phyloP scores from a whole-genome alignment of 37 sponge, comb jelly and placozoan genomes.

The Mnemiopsis leidyi region DNA sequence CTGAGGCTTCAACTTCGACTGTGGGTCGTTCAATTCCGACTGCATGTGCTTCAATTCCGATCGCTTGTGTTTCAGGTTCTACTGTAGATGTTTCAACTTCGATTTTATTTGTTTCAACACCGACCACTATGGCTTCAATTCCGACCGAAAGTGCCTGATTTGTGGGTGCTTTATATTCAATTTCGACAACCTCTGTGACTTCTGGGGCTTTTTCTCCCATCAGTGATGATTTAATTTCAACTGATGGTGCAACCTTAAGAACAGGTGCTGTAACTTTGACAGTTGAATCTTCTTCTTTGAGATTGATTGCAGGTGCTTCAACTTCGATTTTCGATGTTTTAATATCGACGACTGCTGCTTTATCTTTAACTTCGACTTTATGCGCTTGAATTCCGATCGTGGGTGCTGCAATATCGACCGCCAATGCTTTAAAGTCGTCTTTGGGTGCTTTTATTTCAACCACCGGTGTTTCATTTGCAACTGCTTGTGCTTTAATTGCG shows the following conservation, averaged over 20 bases:
- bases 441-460: no score
- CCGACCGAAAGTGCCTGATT: neutral
- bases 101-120: neutral
- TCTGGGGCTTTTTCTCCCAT: neutral
- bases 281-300: neutral
- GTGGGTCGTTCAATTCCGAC: neutral
- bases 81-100: no score
- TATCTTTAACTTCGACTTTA: neutral
- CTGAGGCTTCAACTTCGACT: neutral
- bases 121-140: no score
- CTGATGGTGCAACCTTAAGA: no score
- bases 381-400: neutral
- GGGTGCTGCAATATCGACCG: neutral
- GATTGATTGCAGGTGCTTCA: no score
- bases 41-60: neutral
- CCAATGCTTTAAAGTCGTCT: neutral
- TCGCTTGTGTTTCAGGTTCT: neutral
- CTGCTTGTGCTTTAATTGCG: no score
- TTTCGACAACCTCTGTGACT: neutral
- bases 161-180: neutral
- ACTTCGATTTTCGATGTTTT: neutral
- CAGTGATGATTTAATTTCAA: neutral
- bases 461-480: no score
- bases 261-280: neutral
- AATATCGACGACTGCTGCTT: neutral